A percentile compares a stretch with the other conserved stretches of the same genome.
These are phyloP conservation scores for Lepidochrysops patricia DNA, from an alignment of 2,888 invertebrate genomes.

Conservation along the genomic window DNA sequence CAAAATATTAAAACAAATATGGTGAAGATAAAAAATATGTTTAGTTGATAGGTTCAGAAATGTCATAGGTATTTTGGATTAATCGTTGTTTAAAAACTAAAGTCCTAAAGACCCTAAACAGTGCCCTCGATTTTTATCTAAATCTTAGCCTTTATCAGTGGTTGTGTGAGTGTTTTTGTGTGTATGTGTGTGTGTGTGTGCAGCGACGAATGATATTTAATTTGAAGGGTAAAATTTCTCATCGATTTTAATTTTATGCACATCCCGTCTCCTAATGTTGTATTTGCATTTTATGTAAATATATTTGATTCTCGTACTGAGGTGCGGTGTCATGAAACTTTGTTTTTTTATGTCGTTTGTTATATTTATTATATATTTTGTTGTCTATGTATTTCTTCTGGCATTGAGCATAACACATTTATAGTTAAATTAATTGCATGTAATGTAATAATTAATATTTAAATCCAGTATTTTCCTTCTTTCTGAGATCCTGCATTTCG, in stretches of 20 bases:
- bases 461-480: too few species aligned
- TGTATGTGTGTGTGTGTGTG: constrained; percentile 37
- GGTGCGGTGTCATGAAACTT: constrained; percentile 34
- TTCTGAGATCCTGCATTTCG: too few species aligned
- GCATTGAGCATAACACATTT: too few species aligned
- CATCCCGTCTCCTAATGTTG: constrained; percentile 65
- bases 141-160: constrained; percentile 36
- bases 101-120: too few species aligned
- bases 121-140: constrained; percentile 56
- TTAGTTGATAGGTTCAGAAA: too few species aligned
- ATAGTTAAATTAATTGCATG: too few species aligned
- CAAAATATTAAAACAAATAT: too few species aligned
- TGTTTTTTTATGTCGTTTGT: not conserved
- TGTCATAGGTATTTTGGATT: too few species aligned
- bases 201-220: constrained; percentile 70
- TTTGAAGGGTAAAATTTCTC: constrained; percentile 70
- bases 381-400: not conserved
- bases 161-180: constrained; percentile 28
- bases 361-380: not conserved
- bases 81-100: too few species aligned
- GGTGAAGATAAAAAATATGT: too few species aligned
- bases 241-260: constrained; percentile 75
- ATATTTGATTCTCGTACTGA: constrained; percentile 56
- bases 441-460: too few species aligned
- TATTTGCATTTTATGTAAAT: constrained; percentile 75